Percentiles rank a stretch among this genome's conserved stretches.
Conservation (phyloP, 1,140 invertebrate genomes). For the Eufriesea mexicana region DNA sequence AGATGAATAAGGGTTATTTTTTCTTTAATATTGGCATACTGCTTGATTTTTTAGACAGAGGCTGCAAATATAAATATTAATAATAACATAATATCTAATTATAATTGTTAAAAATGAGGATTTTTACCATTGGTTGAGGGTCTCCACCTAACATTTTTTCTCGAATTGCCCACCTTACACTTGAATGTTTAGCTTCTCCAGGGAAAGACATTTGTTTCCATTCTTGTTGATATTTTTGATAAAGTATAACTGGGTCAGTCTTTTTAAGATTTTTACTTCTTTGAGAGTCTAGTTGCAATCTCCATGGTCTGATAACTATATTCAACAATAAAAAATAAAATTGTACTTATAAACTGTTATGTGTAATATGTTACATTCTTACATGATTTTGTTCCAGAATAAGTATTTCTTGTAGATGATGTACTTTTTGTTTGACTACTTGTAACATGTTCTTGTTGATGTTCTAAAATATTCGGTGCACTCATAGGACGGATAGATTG, state of each 20-base stretch:
- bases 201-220: conserved; percentile 89
- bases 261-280: conserved; percentile 73
- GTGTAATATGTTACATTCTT: conserved; percentile 37
- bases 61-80: conserved; percentile 66
- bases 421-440: conserved; percentile 52
- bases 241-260: conserved; percentile 88
- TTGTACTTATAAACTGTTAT: neutral
- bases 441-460: conserved; percentile 61
- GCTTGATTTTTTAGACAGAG: conserved; percentile 66
- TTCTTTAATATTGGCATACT: conserved; percentile 56
- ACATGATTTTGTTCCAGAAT: conserved; percentile 72
- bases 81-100: conserved; percentile 10
- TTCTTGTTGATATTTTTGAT: conserved; percentile 88
- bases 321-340: conserved; percentile 30
- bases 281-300: conserved; percentile 71
- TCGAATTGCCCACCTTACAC: conserved; percentile 85
- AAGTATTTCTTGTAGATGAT: conserved; percentile 63
- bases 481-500: conserved; percentile 38
- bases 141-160: conserved; percentile 83
- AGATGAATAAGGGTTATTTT: conserved; percentile 32
- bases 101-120: neutral
- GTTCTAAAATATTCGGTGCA: conserved; percentile 51
- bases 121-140: conserved; percentile 76
- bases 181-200: conserved; percentile 85
- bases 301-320: conserved; percentile 82